A percentile compares a stretch with the other conserved stretches of the same genome.
Conservation (phyloP, 2,797 vertebrate genomes). For the Paratrypauchen microcephalus region DNA sequence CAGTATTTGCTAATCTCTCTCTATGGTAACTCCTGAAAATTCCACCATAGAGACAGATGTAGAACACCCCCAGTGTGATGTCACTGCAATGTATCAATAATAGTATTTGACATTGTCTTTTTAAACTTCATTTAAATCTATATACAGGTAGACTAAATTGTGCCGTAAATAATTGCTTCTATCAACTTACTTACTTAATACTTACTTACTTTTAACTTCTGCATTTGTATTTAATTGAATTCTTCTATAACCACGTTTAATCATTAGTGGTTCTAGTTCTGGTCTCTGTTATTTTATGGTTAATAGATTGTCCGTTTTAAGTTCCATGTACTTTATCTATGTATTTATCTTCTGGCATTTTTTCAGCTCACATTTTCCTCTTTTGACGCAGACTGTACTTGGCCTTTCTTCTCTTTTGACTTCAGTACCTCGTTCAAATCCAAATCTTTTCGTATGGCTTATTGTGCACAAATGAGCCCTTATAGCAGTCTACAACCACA, state of each 20-base stretch:
- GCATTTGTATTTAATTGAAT: neutral
- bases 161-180: neutral
- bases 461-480: constrained; percentile 18
- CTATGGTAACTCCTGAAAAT: too few species aligned
- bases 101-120: neutral
- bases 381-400: constrained; percentile 1
- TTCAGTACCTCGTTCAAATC: constrained; percentile 25
- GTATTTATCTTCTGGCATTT: neutral
- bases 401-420: constrained; percentile 9
- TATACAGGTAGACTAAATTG: neutral
- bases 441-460: neutral
- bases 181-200: neutral
- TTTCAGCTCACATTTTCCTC: neutral
- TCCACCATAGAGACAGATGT: too few species aligned
- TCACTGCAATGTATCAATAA: too few species aligned
- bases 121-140: neutral
- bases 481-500: constrained; percentile 29
- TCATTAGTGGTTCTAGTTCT: neutral
- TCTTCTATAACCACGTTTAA: too few species aligned
- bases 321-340: neutral
- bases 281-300: neutral
- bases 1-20: too few species aligned
- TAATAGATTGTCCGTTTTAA: neutral
- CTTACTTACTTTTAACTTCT: neutral
- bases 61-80: too few species aligned